Evolutionary conservation across 2,113 vertebrate species (phyloP).

Genomic region (Diglossa brunneiventris): DNA sequence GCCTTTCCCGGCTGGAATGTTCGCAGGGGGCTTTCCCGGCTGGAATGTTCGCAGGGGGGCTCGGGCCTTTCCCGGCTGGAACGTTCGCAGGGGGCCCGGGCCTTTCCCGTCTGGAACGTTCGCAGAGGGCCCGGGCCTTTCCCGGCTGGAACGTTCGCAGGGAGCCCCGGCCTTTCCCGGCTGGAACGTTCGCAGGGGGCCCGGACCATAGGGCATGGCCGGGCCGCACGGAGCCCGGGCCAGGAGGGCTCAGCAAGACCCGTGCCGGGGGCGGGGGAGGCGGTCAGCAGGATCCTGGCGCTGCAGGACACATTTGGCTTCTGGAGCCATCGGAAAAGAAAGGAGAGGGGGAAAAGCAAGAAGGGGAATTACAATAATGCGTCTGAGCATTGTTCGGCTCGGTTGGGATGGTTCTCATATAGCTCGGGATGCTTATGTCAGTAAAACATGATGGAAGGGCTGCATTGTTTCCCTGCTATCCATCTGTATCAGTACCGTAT

Average conservation of each 20-base stretch:
- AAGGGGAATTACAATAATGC: neutral
- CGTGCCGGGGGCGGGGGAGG: neutral
- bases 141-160: neutral
- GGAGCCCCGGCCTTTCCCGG: neutral
- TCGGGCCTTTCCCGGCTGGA: neutral
- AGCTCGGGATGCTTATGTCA: neutral
- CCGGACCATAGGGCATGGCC: neutral
- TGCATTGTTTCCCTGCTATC: neutral
- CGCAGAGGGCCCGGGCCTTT: neutral
- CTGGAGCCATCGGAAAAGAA: neutral
- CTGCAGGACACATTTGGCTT: neutral
- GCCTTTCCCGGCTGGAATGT: neutral
- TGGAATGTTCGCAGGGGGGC: neutral
- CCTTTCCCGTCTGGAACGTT: neutral
- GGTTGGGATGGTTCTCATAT: neutral
- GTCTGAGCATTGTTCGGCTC: neutral
- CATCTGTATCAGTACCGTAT: fast-evolving
- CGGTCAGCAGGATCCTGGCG: neutral
- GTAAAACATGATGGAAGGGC: neutral
- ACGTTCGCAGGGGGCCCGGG: fast-evolving
- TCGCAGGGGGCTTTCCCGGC: neutral
- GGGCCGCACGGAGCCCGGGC: neutral
- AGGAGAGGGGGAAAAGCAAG: neutral
- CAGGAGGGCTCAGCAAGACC: neutral
- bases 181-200: neutral